Evolutionary conservation across 2,888 invertebrate species (phyloP), one percentile per base, ranked within the genome.

Genomic region (Perizoma flavofasciatum): DNA sequence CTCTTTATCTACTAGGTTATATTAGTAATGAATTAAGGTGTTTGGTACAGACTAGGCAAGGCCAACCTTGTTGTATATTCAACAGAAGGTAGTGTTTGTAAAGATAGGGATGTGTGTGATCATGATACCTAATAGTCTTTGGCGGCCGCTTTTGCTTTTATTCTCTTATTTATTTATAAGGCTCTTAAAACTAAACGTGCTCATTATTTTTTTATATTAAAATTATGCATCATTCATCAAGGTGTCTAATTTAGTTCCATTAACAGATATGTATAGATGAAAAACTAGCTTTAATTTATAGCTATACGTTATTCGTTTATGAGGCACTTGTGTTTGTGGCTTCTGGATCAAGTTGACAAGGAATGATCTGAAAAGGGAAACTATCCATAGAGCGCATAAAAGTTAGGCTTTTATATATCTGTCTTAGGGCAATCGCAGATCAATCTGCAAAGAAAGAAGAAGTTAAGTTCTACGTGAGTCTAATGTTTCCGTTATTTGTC

Each of bases 211-310:
- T 35, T 47, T 35, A 9, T 5, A 47, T n/a, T 37, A 37, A 37
- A 22, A 33, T 7, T 8, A 58, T 39, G 55, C 7, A 57, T 65
- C 45, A 63, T 61, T 51, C 49, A 58, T 58, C 44, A 60, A 55
- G 22, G 9, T 44, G 52, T 55, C 53, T 11, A 58, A 49, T 59
- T 56, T 51, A 51, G 45, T 33, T 45, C 40, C 32, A 66, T 63
- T 44, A 50, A 56, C 48, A 45, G 44, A 55, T n/a, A 48, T 49
- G 45, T 59, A 49, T 45, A 54, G 41, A 51, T 50, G 54, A 59
- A 61, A 55, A 65, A 61, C 59, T 52, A 35, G 60, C 32, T 49
- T 35, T 47, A 49, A 65, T 61, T 54, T 61, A 55, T 58, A 37
- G 46, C 55, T 59, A 49, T 45, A 41, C 22, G 9, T 46, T 48